Evolutionary conservation across 2,888 invertebrate species (phyloP), one percentile per base, ranked within the genome.

Genomic region (Pinctada fucata): DNA sequence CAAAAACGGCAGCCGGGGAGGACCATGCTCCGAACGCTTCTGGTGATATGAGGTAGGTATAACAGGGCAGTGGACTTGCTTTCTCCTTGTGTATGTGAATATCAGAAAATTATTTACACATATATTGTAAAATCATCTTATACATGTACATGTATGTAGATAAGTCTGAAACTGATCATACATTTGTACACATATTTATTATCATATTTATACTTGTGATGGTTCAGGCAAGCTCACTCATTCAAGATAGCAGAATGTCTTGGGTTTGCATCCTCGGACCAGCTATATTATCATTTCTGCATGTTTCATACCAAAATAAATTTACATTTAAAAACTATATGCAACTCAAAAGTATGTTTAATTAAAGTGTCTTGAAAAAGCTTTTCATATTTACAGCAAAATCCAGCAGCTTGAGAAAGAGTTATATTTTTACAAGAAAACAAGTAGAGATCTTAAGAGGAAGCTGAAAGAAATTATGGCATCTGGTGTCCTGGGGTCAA

Each of bases 341-440:
- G 31, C 31, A 31, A 31, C 31, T 31, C 1, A 1, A 31, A 0
- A 31, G 31, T 31, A 31, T 31, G 31, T 31, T 31, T 1, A 1
- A 31, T 31, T 31, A 31, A 31, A 31, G 31, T 31, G 31, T 31
- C 31, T 31, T 31, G 31, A 31, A 31, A 31, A 31, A 31, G 31
- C 31, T 31, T 31, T 31, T 31, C 0, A 31, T 31, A 31, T 31
- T 31, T 31, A 31, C 31, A 85, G 13, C 83, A 91, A 91, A 82
- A 82, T 90, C 13, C 85, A 88, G 49, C 87, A 90, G 75, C 80
- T 92, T 77, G 91, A 92, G 78, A 91, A 91, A 82, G 92, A 92
- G 49, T 80, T 92, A 76, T 91, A 90, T 79, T 92, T 91, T 80
- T 92, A 92, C 85, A 92, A 91, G 87, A 92, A 91, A 80, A 92